Conservation (phyloP, 1,140 invertebrate species). For the Marisa cornuarietis region DNA sequence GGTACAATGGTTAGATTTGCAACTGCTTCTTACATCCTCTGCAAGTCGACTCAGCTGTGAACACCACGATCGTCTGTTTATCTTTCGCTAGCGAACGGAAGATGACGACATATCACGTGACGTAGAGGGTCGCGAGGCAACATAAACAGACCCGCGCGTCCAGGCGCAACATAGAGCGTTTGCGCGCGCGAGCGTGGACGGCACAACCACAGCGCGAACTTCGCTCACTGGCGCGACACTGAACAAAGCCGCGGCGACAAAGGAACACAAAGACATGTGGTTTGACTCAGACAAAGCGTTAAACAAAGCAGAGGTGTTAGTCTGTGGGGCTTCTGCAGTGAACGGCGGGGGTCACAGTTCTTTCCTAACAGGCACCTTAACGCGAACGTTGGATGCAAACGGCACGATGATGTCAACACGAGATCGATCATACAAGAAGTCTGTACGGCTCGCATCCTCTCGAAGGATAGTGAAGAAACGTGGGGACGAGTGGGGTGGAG, state of each 20-base stretch:
- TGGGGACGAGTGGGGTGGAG: too few species aligned
- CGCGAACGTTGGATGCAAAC: too few species aligned
- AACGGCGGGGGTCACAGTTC: too few species aligned
- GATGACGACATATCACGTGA: constrained; percentile 35
- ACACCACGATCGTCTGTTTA: constrained; percentile 26
- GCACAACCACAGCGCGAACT: too few species aligned
- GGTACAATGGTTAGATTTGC: not conserved
- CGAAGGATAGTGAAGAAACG: too few species aligned
- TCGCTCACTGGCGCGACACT: too few species aligned
- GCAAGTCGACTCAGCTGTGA: constrained; percentile 1
- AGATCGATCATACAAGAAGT: too few species aligned
- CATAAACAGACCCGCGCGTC: constrained; percentile 23
- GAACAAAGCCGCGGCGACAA: not conserved
- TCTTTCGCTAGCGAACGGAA: constrained; percentile 32
- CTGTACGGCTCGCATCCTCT: too few species aligned
- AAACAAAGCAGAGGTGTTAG: too few species aligned
- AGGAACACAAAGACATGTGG: constrained; percentile 1
- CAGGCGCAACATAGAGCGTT: not conserved
- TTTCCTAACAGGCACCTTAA: too few species aligned
- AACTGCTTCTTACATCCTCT: too few species aligned
- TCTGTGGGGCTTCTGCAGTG: not conserved
- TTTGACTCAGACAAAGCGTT: not conserved
- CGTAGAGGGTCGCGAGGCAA: constrained; percentile 26
- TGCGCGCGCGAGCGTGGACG: not conserved
- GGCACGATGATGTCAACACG: too few species aligned